phyloP scores from a whole-genome alignment of 2,113 vertebrate species.

The Dissostichus mawsoni region DNA sequence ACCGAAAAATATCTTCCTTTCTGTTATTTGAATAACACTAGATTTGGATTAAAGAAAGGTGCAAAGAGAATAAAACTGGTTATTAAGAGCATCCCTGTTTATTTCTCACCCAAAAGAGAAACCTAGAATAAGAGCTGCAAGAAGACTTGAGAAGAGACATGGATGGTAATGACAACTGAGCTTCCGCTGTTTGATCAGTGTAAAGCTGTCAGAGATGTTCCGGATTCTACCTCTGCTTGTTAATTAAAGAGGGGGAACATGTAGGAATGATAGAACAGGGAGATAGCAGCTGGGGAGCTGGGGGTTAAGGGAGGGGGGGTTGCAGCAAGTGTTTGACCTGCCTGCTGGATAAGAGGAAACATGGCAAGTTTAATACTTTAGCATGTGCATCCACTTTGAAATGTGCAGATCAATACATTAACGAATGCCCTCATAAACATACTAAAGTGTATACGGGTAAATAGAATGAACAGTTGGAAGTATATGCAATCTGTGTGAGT shows the following conservation, averaged over 20 bases:
- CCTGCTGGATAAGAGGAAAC: slow-evolving; percentile 4
- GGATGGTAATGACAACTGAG: slow-evolving; percentile 23
- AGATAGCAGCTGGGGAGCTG: slow-evolving; percentile 8
- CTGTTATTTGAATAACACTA: neutral
- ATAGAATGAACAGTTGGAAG: neutral
- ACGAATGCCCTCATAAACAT: too few relatives aligned
- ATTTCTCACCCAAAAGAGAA: neutral
- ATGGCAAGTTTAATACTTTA: neutral
- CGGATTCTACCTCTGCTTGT: slow-evolving; percentile 16
- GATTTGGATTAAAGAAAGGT: neutral
- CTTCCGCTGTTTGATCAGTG: slow-evolving; percentile 36
- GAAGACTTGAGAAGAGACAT: slow-evolving; percentile 17
- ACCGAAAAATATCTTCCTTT: neutral
- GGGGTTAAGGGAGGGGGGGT: neutral
- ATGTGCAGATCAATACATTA: neutral
- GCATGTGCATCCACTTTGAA: neutral
- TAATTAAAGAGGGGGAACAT: slow-evolving; percentile 35
- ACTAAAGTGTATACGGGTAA: neutral
- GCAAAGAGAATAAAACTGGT: neutral
- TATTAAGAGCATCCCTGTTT: neutral
- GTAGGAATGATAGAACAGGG: slow-evolving; percentile 11
- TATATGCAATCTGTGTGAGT: slow-evolving; percentile 5
- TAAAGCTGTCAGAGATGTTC: slow-evolving; percentile 28
- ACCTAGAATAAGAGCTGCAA: slow-evolving; percentile 5
- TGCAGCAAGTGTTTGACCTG: slow-evolving; percentile 2